Evolutionary conservation across 2,113 vertebrate species (phyloP).

Genomic region (Barnardius zonarius): DNA sequence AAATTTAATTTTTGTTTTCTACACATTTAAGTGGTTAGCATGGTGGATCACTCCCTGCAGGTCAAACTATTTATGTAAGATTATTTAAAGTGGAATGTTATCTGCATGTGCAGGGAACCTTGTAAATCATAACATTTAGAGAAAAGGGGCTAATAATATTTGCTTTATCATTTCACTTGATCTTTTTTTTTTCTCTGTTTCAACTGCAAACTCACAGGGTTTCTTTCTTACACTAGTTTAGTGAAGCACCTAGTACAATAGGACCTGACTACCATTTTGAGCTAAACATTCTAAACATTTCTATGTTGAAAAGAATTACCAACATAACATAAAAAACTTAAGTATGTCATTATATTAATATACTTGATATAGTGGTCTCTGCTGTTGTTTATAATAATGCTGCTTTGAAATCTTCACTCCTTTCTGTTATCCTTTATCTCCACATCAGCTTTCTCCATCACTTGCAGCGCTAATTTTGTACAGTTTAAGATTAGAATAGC

Average conservation of each 20-base stretch:
- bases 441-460: not conserved
- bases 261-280: not conserved
- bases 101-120: not conserved
- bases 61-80: not conserved
- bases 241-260: not conserved
- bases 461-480: not conserved
- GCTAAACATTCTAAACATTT: not conserved
- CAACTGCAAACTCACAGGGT: not conserved
- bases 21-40: not conserved
- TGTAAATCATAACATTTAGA: not conserved
- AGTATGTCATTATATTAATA: not conserved
- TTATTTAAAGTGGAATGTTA: not conserved
- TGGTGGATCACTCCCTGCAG: not conserved
- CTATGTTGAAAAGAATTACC: not conserved
- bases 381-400: not conserved
- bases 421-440: not conserved
- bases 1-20: not conserved
- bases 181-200: not conserved
- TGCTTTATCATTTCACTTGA: not conserved
- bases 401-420: not conserved
- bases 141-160: not conserved
- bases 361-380: not conserved
- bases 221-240: not conserved
- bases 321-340: not conserved
- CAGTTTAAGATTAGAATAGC: not conserved